Evolutionary conservation across 2,888 invertebrate species (phyloP).

Genomic region (Colletes collaris): DNA sequence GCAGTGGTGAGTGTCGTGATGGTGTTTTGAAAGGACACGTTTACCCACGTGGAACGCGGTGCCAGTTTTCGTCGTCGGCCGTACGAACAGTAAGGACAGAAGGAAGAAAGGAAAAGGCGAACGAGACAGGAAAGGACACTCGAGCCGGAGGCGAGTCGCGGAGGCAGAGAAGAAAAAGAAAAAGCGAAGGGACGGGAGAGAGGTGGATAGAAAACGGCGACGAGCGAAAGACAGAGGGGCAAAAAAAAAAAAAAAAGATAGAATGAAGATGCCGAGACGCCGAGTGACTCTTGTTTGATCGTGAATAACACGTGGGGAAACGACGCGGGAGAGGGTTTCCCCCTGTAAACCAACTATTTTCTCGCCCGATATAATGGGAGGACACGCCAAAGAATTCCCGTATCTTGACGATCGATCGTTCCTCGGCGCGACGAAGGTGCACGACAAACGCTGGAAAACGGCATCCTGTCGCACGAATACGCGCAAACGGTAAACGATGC

Average conservation of each 20-base stretch:
- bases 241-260: slow-evolving; percentile 19
- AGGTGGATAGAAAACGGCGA: slow-evolving; percentile 11
- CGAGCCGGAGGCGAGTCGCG: slow-evolving; percentile 14
- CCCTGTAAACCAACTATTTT: slow-evolving; percentile 11
- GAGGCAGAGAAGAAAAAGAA: slow-evolving; percentile 20
- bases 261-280: slow-evolving; percentile 37
- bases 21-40: slow-evolving; percentile 53
- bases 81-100: slow-evolving; percentile 1
- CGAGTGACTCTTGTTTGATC: slow-evolving; percentile 37
- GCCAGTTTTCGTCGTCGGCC: slow-evolving; percentile 28
- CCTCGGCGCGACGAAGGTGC: slow-evolving; percentile 17
- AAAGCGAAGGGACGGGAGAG: slow-evolving; percentile 18
- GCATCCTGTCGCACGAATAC: slow-evolving; percentile 40
- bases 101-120: background rate
- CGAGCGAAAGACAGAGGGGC: slow-evolving; percentile 1
- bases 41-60: slow-evolving; percentile 61
- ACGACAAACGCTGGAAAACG: slow-evolving; percentile 35
- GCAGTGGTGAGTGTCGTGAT: slow-evolving; percentile 14
- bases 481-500: slow-evolving; percentile 35
- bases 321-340: slow-evolving; percentile 35
- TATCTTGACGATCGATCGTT: slow-evolving; percentile 54
- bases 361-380: background rate
- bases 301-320: slow-evolving; percentile 63
- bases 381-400: background rate
- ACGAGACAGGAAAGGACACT: slow-evolving; percentile 27